Evolutionary conservation across 1,140 invertebrate species (phyloP), one percentile per base, ranked within the genome.

Genomic region (Latrodectus geometricus): DNA sequence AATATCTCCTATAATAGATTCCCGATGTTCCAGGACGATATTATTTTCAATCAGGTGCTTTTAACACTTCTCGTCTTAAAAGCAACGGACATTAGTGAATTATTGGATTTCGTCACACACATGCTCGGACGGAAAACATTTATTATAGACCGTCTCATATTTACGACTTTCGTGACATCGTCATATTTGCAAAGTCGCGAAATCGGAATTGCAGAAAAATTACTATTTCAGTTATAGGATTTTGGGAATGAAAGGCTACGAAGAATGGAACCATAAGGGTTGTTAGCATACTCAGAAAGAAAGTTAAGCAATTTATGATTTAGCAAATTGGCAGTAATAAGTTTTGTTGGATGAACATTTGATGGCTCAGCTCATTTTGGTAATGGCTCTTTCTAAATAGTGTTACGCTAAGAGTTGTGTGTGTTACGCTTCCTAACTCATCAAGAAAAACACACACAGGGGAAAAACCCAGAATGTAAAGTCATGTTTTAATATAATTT

Each of bases 71-170:
- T n/a, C 48, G 23, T 65, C 61, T 74, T 74, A 74, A 66, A 52
- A 61, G n/a, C 49, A 35, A 73, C 15, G 8, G 69, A 73, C 80
- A 61, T 74, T 74, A 72, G 82, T 84, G 82, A 76, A 20, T 76
- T 84, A 84, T 84, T 66, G 83, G 73, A 61, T 86, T 86, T 86
- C 83, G 75, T 86, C 83, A 86, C 83, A 86, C 83, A 77, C 66
- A 75, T 35, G 14, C 83, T 65, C 48, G 77, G 83, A 78, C 75
- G 75, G 73, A 74, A 77, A 86, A 49, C 83, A 86, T 86, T 78
- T 86, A 86, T 86, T 56, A 68, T 23, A 69, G 48, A 52, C 65
- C 21, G 56, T 76, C 61, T 23, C 76, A 20, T 21, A 78, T 86
- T 86, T 86, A 86, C 66, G 74, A 78, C 75, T 66, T 86, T 86